Evolutionary conservation across 2,113 vertebrate genomes (phyloP).

Genomic region (Chloroceryle aenea): DNA sequence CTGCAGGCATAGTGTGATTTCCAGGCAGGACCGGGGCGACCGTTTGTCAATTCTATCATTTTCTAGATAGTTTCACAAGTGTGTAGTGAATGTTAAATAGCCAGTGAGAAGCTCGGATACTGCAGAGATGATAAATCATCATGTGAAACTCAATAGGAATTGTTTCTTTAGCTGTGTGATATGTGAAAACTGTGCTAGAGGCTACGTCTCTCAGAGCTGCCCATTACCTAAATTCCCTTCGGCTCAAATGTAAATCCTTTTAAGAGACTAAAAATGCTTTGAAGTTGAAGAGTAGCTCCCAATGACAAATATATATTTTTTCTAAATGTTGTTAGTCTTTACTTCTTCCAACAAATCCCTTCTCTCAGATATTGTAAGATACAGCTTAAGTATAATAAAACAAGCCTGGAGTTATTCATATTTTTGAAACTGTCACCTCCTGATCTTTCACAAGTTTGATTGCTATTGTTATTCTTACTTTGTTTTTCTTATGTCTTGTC

Average conservation of each 20-base stretch:
- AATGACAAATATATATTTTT: constrained; percentile 36
- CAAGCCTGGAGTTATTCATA: constrained; percentile 18
- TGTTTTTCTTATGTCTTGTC: constrained; percentile 23
- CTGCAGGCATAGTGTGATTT: neutral
- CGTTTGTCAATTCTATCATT: neutral
- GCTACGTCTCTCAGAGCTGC: constrained; percentile 66
- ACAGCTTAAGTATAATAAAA: neutral
- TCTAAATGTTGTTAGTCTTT: neutral
- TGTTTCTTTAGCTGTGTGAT: constrained; percentile 43
- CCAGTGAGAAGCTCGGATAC: neutral
- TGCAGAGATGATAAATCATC: constrained; percentile 60
- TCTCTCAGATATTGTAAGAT: neutral
- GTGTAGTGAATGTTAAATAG: constrained; percentile 4
- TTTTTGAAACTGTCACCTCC: neutral
- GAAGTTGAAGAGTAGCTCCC: constrained; percentile 29
- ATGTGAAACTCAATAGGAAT: constrained; percentile 43
- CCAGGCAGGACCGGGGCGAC: neutral
- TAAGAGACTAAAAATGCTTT: constrained; percentile 58
- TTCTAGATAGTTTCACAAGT: constrained; percentile 3
- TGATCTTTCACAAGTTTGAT: constrained; percentile 29
- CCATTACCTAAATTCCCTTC: constrained; percentile 62
- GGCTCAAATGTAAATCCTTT: constrained; percentile 75
- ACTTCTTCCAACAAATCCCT: neutral
- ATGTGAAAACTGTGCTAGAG: constrained; percentile 41
- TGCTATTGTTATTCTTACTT: constrained; percentile 26